Conservation (phyloP, 2,888 invertebrate genomes). For the Periphyllus acericola region DNA sequence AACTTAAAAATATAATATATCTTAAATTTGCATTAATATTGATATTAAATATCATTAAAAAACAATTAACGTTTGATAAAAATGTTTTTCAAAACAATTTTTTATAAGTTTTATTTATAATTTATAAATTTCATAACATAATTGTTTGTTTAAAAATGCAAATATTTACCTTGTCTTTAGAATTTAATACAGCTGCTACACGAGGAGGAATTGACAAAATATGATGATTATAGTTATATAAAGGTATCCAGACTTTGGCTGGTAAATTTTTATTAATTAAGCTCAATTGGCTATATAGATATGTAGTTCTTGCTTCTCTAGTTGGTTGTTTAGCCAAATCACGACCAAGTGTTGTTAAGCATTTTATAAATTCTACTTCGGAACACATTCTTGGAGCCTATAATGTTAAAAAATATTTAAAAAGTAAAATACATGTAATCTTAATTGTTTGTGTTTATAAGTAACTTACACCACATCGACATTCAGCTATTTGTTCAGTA, state of each 20-base stretch:
- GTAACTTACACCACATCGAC: conserved; percentile 76
- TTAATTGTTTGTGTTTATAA: no score
- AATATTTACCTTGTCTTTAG: conserved; percentile 86
- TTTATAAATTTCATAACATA: no score
- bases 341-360: conserved; percentile 87
- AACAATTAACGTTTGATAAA: no score
- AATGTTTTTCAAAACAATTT: no score
- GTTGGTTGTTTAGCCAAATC: conserved; percentile 82
- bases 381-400: conserved; percentile 85
- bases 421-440: conserved; percentile 66
- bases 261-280: conserved; percentile 96
- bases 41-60: no score
- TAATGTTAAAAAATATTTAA: conserved; percentile 69
- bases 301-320: conserved; percentile 91
- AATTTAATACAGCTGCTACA: conserved; percentile 97
- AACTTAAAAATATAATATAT: no score
- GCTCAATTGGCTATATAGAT: conserved; percentile 91
- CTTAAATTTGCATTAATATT: no score
- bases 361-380: conserved; percentile 86
- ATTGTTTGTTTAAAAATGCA: neutral
- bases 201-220: conserved; percentile 97
- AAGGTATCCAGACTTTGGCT: conserved; percentile 96
- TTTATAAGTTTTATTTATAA: no score
- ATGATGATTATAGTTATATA: conserved; percentile 81
- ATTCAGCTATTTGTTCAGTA: conserved; percentile 75